Evolutionary conservation across 2,888 invertebrate genomes (phyloP), one percentile per base, ranked within the genome.

Genomic region (Drosophila borealis): DNA sequence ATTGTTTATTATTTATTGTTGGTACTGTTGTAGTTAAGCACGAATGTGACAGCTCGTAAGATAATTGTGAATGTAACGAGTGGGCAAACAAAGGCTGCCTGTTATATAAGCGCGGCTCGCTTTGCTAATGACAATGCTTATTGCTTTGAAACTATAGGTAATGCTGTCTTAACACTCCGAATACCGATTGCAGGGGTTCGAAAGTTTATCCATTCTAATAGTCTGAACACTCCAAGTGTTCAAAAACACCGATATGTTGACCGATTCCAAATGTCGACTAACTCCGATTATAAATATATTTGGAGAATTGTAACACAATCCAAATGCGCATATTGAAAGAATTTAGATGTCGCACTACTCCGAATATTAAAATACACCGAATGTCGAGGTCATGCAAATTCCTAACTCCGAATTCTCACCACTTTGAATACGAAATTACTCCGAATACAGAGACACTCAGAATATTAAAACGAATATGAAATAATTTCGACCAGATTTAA

Each of bases 1-100:
- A 68, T 82, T 82, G 62, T 80, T 86, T 70, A 73, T 71, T 65
- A 45, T 74, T 61, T 75, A 44, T 62, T 64, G 41, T 53, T 60
- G 41, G 44, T 55, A 21, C 61, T 67, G 29, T 57, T 61, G 37
- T 45, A 37, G 34, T 51, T 17, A 39, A 17, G 80, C 75, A 75
- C 72, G 70, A 72, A 56, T 74, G 44, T 61, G 67, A 61, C 71
- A 72, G 68, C 60, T 66, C 45, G 37, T 42, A 34, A 61, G 76
- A 72, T 74, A 74, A 75, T 75, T 79, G 75, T 72, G 78, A 74
- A 72, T 48, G 73, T 48, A 50, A 36, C 14, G 17, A 37, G 44
- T 14, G 34, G 17, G n/a, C 19, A 13, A 33, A 50, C 74, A 62
- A 78, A 66, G 53, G 55, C 63, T 61, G 53, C 4, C 21, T 56